Conservation (phyloP, 2,888 invertebrate genomes). For the Fragum whitleyi region DNA sequence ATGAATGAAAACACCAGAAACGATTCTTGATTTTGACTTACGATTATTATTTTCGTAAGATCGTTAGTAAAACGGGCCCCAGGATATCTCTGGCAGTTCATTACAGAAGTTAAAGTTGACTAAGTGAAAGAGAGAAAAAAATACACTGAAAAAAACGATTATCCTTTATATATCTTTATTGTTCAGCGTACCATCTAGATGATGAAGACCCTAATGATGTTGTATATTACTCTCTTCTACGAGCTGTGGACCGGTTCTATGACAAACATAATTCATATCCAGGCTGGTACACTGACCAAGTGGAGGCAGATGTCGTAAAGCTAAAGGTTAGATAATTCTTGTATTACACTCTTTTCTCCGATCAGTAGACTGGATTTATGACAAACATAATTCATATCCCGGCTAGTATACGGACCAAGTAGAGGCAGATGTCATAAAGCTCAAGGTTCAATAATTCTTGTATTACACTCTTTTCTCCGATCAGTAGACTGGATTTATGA, state of each 20-base stretch:
- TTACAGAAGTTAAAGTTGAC: too few species aligned
- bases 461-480: conserved; percentile 95
- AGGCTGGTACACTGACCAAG: conserved; percentile 90
- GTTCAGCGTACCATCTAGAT: conserved; percentile 68
- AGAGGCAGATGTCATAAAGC: conserved; percentile 94
- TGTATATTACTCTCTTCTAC: conserved; percentile 93
- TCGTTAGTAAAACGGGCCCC: too few species aligned
- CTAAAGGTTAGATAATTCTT: conserved; percentile 88
- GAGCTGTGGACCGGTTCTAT: conserved; percentile 96
- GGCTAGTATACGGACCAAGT: conserved; percentile 91
- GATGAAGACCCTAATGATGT: conserved; percentile 81
- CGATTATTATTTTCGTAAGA: too few species aligned
- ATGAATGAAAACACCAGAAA: too few species aligned
- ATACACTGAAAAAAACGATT: too few species aligned
- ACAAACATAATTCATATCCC: conserved; percentile 95
- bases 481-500: conserved; percentile 95
- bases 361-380: conserved; percentile 94
- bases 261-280: conserved; percentile 95
- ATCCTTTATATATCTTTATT: too few species aligned
- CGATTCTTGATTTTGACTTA: too few species aligned
- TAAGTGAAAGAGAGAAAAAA: too few species aligned
- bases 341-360: conserved; percentile 95
- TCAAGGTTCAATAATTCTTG: conserved; percentile 87
- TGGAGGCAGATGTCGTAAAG: conserved; percentile 95
- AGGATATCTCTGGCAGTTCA: too few species aligned